These are phyloP conservation scores for Drosophila subquinaria DNA, from an alignment of 2,888 invertebrate species.

Conservation along the genomic window DNA sequence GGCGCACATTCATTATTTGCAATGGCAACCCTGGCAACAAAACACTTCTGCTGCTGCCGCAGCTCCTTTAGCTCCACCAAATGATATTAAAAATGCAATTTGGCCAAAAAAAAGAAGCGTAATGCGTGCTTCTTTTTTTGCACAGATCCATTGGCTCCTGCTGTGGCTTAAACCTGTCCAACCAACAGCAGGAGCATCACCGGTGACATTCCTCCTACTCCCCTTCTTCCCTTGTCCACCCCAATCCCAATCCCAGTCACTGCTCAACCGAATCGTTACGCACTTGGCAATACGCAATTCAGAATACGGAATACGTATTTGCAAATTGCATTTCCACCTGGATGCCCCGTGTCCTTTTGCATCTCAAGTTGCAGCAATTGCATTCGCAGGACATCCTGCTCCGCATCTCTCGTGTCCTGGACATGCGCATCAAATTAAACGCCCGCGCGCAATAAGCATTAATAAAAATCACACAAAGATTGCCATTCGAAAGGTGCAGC, in stretches of 20 bases:
- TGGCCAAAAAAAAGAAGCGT: constrained; percentile 37
- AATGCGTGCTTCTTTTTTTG: constrained; percentile 35
- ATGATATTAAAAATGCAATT: constrained; percentile 80
- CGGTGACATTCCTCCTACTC: neutral
- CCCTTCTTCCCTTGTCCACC: neutral
- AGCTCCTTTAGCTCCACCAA: constrained; percentile 10
- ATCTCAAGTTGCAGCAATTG: constrained; percentile 65
- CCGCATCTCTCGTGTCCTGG: neutral
- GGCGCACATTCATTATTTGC: constrained; percentile 70
- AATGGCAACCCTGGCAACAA: constrained; percentile 49
- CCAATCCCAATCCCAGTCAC: neutral
- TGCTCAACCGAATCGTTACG: constrained; percentile 33
- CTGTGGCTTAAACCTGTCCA: constrained; percentile 20
- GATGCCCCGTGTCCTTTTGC: constrained; percentile 36
- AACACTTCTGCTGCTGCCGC: constrained; percentile 16
- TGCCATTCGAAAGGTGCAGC: constrained; percentile 64
- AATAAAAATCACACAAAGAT: constrained; percentile 79
- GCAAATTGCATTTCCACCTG: constrained; percentile 69
- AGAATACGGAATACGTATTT: constrained; percentile 65
- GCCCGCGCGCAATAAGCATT: constrained; percentile 73
- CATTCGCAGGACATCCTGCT: constrained; percentile 33
- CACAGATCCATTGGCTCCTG: constrained; percentile 20
- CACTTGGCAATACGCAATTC: constrained; percentile 41
- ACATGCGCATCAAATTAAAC: constrained; percentile 71
- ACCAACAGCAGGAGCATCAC: neutral